These are phyloP conservation scores for Corythoichthys haematopterus DNA, from an alignment of 2,113 vertebrate genomes.

Conservation along the genomic window DNA sequence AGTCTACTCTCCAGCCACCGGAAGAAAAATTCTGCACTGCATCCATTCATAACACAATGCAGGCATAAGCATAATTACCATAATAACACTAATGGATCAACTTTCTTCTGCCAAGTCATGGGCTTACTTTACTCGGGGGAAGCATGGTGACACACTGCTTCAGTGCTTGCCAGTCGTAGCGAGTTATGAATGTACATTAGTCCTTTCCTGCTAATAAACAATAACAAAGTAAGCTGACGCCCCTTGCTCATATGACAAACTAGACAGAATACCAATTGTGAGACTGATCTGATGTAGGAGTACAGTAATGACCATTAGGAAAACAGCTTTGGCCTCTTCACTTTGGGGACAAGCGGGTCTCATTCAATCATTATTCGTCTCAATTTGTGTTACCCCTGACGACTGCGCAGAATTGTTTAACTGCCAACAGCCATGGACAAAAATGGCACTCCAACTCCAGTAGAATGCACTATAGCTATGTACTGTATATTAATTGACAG, in stretches of 20 bases:
- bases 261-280: constrained; percentile 20
- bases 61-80: constrained; percentile 55
- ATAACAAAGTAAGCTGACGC: constrained; percentile 13
- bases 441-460: constrained; percentile 17
- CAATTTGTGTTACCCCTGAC: constrained; percentile 18
- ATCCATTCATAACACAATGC: constrained; percentile 42
- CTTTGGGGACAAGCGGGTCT: constrained; percentile 30
- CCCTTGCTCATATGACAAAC: constrained; percentile 12
- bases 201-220: constrained; percentile 37
- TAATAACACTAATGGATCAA: constrained; percentile 58
- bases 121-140: constrained; percentile 42
- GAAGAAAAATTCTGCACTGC: constrained; percentile 30
- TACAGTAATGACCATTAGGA: constrained; percentile 36
- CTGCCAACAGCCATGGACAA: constrained; percentile 14
- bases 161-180: constrained; percentile 28
- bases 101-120: constrained; percentile 43
- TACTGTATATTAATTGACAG: constrained; percentile 31
- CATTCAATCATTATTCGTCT: constrained; percentile 39
- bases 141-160: constrained; percentile 31
- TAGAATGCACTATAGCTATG: constrained; percentile 12
- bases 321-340: constrained; percentile 49
- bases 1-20: constrained; percentile 24
- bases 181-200: constrained; percentile 17
- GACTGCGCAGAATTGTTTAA: constrained; percentile 19
- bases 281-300: constrained; percentile 22